phyloP scores from a whole-genome alignment of 1,140 invertebrate species.

The Theocolax elegans region DNA sequence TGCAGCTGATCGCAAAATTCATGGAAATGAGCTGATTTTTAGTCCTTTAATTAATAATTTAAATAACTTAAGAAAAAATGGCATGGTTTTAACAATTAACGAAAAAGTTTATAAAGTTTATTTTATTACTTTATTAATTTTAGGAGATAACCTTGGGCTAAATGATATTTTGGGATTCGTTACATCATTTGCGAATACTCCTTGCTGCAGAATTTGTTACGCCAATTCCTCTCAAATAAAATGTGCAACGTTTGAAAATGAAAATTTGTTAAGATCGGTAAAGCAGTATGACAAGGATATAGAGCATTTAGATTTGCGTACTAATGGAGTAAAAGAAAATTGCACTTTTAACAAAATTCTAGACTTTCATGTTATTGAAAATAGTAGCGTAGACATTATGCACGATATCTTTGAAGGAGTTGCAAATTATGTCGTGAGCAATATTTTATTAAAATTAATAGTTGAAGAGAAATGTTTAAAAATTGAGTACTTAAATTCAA shows the following conservation, averaged over 20 bases:
- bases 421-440: too few relatives aligned
- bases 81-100: slow-evolving; percentile 21
- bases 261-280: background rate
- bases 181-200: slow-evolving; percentile 28
- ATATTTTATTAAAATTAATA: too few relatives aligned
- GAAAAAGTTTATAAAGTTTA: slow-evolving; percentile 30
- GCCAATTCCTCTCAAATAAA: slow-evolving; percentile 1
- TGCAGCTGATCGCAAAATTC: too few relatives aligned
- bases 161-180: slow-evolving; percentile 30
- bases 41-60: slow-evolving; percentile 19
- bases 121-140: slow-evolving; percentile 29
- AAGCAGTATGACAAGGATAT: slow-evolving; percentile 30
- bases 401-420: too few relatives aligned
- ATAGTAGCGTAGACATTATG: too few relatives aligned
- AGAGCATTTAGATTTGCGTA: background rate
- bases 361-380: too few relatives aligned
- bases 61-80: slow-evolving; percentile 15
- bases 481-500: slow-evolving; percentile 24
- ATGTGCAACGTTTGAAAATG: background rate
- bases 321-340: slow-evolving; percentile 26
- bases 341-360: slow-evolving; percentile 22
- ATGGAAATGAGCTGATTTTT: slow-evolving; percentile 24
- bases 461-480: slow-evolving; percentile 26
- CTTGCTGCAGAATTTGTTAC: slow-evolving; percentile 40
- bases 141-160: slow-evolving; percentile 34